A percentile compares a stretch with the other conserved stretches of the same genome.
Evolutionary conservation across 2,888 invertebrate genomes (phyloP).

Genomic region (Drosophila peninsularis): DNA sequence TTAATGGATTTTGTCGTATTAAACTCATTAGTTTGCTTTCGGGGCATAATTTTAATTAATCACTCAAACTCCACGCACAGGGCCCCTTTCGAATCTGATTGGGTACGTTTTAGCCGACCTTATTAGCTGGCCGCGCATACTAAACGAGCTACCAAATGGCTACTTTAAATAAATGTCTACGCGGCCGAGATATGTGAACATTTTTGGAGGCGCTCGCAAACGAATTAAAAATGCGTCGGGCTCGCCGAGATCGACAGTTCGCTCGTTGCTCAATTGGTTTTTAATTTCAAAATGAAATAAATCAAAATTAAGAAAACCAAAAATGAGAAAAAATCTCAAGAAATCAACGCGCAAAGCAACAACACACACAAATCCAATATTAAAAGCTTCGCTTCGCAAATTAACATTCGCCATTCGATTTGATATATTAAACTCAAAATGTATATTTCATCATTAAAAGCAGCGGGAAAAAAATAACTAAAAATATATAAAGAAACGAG

Average conservation of each 20-base stretch:
- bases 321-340: constrained; percentile 21
- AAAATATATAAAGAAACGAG: constrained; percentile 30
- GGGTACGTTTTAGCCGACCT: constrained; percentile 36
- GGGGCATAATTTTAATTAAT: constrained; percentile 77
- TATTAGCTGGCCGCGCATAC: constrained; percentile 66
- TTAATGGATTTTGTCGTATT: constrained; percentile 77
- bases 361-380: constrained; percentile 30
- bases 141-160: constrained; percentile 56
- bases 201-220: constrained; percentile 37
- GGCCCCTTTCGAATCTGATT: constrained; percentile 24
- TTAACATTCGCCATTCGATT: constrained; percentile 80
- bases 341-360: neutral
- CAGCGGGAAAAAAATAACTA: constrained; percentile 51
- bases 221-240: constrained; percentile 67
- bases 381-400: constrained; percentile 58
- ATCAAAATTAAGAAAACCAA: constrained; percentile 73
- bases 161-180: constrained; percentile 58
- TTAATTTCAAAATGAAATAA: constrained; percentile 80
- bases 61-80: constrained; percentile 73
- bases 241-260: constrained; percentile 61
- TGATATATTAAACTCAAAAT: constrained; percentile 82
- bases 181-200: constrained; percentile 22
- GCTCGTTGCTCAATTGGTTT: constrained; percentile 76
- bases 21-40: constrained; percentile 81
- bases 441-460: constrained; percentile 81